These are phyloP conservation scores for Apis mellifera DNA, from an alignment of 1,140 invertebrate genomes.

Conservation along the genomic window Amel_HAv3.1 CM009931.2:11141501-11142000, in stretches of 20 bases:
- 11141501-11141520: constrained; percentile 53
- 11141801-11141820: constrained; percentile 71
- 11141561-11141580: constrained; percentile 74
- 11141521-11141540: constrained; percentile 48
- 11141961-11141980: not conserved
- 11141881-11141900: constrained; percentile 54
- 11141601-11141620: constrained; percentile 59
- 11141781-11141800: constrained; percentile 79
- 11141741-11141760: constrained; percentile 53
- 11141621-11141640: constrained; percentile 58
- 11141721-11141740: constrained; percentile 68
- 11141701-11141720: constrained; percentile 58
- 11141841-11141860: constrained; percentile 56
- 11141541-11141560: constrained; percentile 75
- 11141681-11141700: not conserved
- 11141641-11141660: constrained; percentile 67
- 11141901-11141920: constrained; percentile 49
- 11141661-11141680: constrained; percentile 32
- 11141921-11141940: constrained; percentile 43
- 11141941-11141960: constrained; percentile 8
- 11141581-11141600: constrained; percentile 60
- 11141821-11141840: constrained; percentile 60
- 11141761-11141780: constrained; percentile 70
- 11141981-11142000: not conserved
- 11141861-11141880: constrained; percentile 62